Conservation (phyloP, 2,797 vertebrate species). For the Galaxias olidus region DNA sequence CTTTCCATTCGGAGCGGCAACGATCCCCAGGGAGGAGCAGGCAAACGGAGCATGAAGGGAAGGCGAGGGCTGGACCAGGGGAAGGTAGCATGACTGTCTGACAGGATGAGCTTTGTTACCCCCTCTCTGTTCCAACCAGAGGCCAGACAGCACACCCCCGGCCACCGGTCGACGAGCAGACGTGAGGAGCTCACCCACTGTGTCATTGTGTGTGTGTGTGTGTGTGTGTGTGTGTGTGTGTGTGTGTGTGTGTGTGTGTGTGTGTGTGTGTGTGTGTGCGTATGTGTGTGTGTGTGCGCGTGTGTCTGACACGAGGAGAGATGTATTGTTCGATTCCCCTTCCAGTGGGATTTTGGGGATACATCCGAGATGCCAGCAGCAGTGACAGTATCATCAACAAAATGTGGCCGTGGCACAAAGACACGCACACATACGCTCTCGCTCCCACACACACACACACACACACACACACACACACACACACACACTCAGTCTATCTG, state of each 20-base stretch:
- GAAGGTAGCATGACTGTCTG: constrained; percentile 79
- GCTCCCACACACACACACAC: constrained; percentile 16
- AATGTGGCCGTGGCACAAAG: constrained; percentile 48
- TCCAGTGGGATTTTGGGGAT: constrained; percentile 63
- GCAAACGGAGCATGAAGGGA: constrained; percentile 79
- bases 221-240: constrained; percentile 10
- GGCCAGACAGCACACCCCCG: constrained; percentile 64
- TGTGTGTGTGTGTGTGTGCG: constrained; percentile 27
- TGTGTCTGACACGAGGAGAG: constrained; percentile 45
- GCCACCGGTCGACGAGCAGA: constrained; percentile 48
- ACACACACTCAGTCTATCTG: constrained; percentile 19
- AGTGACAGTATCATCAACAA: constrained; percentile 75
- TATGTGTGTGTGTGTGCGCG: constrained; percentile 10
- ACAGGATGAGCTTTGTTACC: constrained; percentile 84
- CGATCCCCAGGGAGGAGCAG: constrained; percentile 62
- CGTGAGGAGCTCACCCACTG: constrained; percentile 33
- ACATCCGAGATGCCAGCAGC: constrained; percentile 66
- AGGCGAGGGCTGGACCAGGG: constrained; percentile 66
- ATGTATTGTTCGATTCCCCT: constrained; percentile 59
- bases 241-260: constrained; percentile 11
- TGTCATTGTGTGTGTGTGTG: constrained; percentile 17
- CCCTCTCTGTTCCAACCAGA: constrained; percentile 70
- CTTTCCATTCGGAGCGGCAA: constrained; percentile 59
- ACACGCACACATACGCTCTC: constrained; percentile 7
- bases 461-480: constrained; percentile 27